These are phyloP conservation scores for Drosophila orosa DNA, from an alignment of 1,140 invertebrate species.

Conservation along the genomic window DNA sequence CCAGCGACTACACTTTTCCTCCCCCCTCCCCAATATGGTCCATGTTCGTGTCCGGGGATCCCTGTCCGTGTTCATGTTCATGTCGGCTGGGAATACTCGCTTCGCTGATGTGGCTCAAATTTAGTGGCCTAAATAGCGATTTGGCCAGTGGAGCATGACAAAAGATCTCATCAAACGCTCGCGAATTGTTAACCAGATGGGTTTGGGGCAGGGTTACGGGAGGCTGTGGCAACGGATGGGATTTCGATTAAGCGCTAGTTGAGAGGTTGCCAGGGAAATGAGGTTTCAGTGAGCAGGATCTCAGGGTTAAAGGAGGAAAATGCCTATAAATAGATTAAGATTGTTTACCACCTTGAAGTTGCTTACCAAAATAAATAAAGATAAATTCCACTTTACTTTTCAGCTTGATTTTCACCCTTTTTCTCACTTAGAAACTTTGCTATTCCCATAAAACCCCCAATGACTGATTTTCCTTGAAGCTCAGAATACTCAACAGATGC, in stretches of 20 bases:
- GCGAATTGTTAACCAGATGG: constrained; percentile 35
- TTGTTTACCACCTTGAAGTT: background rate
- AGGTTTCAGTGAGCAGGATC: background rate
- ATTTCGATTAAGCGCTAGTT: constrained; percentile 13
- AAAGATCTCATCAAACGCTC: constrained; percentile 50
- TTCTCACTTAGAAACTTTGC: background rate
- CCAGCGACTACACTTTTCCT: constrained; percentile 9
- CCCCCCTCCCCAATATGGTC: constrained; percentile 5
- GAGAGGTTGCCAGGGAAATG: constrained; percentile 5
- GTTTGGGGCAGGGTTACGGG: background rate
- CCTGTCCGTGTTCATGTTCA: constrained; percentile 35
- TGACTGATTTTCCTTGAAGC: background rate
- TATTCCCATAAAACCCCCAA: background rate
- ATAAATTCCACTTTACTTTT: background rate
- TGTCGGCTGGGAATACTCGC: constrained; percentile 20
- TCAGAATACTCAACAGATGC: too few species aligned
- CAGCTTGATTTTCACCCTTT: background rate
- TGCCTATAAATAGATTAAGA: background rate
- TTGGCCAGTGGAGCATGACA: constrained; percentile 46
- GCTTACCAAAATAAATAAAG: background rate
- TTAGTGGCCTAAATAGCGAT: constrained; percentile 53
- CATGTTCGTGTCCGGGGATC: constrained; percentile 21
- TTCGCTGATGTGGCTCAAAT: constrained; percentile 43
- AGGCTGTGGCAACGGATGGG: background rate
- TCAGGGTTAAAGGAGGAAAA: background rate